Base-by-base conservation (phyloP, 2,888 invertebrate genomes). In the Sphinx pinastri region DNA sequence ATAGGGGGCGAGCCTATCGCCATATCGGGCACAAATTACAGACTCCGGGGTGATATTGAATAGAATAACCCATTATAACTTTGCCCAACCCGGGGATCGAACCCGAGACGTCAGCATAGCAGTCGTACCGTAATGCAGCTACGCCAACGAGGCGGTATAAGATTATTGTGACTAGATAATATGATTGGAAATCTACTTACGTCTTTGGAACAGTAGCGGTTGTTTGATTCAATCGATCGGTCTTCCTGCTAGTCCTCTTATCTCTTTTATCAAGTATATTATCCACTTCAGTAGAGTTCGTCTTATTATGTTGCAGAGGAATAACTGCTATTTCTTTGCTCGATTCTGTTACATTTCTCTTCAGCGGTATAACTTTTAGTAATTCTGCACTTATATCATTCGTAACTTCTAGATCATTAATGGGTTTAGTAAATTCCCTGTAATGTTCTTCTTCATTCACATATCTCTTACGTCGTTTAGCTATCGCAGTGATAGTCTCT, bases 221-320 rank as follows among this genome's bases (percentile, higher is more conserved):
- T 1, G 94, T 94, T 81, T 94, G 94, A 76, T 94, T 94, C 2
- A 94, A 76, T 74, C 93, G 86, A 74, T 94, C 94, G 13, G 94
- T 93, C 80, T 94, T 94, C 71, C 94, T 90, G 76, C 94, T 94
- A 0, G 94, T 94, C 70, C 94, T 90, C 76, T 94, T 94, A 54
- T 94, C 92, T 60, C 93, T 87, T 77, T 88, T 92, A 54, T 93
- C 93, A 38, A 89, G 73, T 70, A 88, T 82, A 75, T 91, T 92
- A 60, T 85, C 79, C 7, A 88, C 85, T 81, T 91, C 93, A 52
- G 93, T 92, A 0, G 92, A 91, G 81, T 93, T 94, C 0, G 90
- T 93, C 14, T 85, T 89, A 60, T 84, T 89, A 71, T 90, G 86
- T 67, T 90, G 89, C 69, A 91, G 75, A 4, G 92, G 91, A 70